Evolutionary conservation across 2,113 vertebrate genomes (phyloP).

Genomic region (Lutjanus erythropterus): DNA sequence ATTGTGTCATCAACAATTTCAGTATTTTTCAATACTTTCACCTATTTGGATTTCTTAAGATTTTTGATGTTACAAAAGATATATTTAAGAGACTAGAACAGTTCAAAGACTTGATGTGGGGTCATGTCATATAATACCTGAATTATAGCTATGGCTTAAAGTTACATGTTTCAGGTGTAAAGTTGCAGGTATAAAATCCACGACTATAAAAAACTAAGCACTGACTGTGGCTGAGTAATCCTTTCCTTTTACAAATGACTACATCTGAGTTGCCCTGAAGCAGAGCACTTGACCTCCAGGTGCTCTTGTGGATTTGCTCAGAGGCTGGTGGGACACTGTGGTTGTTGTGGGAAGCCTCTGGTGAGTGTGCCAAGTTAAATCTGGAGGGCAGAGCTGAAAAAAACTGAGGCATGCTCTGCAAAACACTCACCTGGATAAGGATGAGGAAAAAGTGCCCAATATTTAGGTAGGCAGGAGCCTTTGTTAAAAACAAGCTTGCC

Average conservation of each 20-base stretch:
- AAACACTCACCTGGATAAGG: conserved; percentile 46
- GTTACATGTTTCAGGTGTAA: conserved; percentile 3
- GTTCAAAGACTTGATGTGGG: too few relatives aligned
- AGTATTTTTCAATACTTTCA: too few relatives aligned
- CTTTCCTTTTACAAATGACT: neutral
- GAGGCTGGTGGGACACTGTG: neutral
- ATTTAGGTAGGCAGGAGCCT: conserved; percentile 42
- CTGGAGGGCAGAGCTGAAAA: conserved; percentile 20
- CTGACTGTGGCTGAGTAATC: neutral
- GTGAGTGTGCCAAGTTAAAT: conserved; percentile 27
- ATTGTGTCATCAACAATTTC: too few relatives aligned
- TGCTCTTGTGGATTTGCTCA: conserved; percentile 42
- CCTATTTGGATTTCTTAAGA: too few relatives aligned
- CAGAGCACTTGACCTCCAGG: conserved; percentile 54
- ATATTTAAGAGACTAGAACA: too few relatives aligned
- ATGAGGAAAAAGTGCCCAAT: conserved; percentile 12
- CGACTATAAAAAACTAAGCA: neutral
- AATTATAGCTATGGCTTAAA: too few relatives aligned
- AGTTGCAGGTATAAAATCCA: neutral
- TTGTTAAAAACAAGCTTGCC: conserved; percentile 38
- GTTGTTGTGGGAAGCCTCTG: conserved; percentile 4
- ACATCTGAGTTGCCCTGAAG: conserved; percentile 15
- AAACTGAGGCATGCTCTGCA: conserved; percentile 7
- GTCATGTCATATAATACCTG: too few relatives aligned
- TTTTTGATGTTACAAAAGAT: too few relatives aligned